These are phyloP conservation scores for Xestia ashworthii DNA, from an alignment of 2,888 invertebrate genomes.

Conservation along the genomic window DNA sequence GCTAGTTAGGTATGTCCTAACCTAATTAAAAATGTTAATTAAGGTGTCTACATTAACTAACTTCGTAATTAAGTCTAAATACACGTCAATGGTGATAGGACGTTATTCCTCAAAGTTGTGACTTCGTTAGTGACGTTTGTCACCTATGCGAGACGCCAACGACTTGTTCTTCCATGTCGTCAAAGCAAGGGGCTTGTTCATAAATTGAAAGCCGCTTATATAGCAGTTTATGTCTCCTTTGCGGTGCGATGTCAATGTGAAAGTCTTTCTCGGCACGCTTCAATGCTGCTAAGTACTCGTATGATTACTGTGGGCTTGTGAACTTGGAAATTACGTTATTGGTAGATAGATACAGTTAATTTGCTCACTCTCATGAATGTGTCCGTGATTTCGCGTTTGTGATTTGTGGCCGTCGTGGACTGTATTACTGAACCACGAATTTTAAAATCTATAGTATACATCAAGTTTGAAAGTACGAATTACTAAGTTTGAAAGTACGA, in stretches of 20 bases:
- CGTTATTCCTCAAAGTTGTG: constrained; percentile 70
- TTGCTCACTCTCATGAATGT: constrained; percentile 61
- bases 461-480: too few relatives aligned
- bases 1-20: constrained; percentile 47
- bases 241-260: constrained; percentile 42
- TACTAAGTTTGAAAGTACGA: too few relatives aligned
- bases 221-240: constrained; percentile 65
- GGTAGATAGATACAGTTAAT: constrained; percentile 55
- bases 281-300: constrained; percentile 46
- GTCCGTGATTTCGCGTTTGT: constrained; percentile 63
- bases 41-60: constrained; percentile 67
- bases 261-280: constrained; percentile 51
- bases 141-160: constrained; percentile 59
- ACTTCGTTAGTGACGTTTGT: constrained; percentile 77
- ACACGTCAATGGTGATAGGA: constrained; percentile 59
- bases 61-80: constrained; percentile 70
- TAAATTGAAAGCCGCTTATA: constrained; percentile 76
- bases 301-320: constrained; percentile 41
- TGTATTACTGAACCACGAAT: too few relatives aligned
- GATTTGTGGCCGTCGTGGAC: constrained; percentile 68
- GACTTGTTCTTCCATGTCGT: constrained; percentile 65
- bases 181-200: constrained; percentile 68
- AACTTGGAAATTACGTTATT: constrained; percentile 54
- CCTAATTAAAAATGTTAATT: constrained; percentile 65
- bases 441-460: too few relatives aligned